Evolutionary conservation across 1,140 invertebrate genomes (phyloP).

Genomic region (Pachypsylla venusta): DNA sequence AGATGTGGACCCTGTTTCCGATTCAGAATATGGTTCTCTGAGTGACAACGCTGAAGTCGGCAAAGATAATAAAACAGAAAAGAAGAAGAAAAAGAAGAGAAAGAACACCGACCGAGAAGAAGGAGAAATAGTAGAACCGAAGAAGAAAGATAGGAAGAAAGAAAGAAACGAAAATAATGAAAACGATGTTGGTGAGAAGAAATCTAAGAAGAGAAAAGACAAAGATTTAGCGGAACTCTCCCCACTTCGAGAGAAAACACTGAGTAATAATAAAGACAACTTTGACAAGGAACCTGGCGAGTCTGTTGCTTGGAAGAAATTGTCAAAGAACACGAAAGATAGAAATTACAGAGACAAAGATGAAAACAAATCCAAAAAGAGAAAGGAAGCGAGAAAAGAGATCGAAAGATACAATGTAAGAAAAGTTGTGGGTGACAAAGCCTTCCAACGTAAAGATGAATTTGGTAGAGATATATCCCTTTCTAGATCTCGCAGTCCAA

Average conservation of each 20-base stretch:
- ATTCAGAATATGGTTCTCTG: slow-evolving; percentile 29
- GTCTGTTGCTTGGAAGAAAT: slow-evolving; percentile 55
- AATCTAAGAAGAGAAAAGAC: slow-evolving; percentile 41
- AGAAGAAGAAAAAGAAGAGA: slow-evolving; percentile 20
- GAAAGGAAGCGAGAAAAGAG: slow-evolving; percentile 59
- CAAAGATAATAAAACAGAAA: slow-evolving; percentile 13
- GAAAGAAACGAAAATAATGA: slow-evolving; percentile 27
- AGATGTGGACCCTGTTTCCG: slow-evolving; percentile 54
- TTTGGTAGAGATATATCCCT: slow-evolving; percentile 55
- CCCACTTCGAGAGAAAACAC: slow-evolving; percentile 22
- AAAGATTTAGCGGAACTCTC: slow-evolving; percentile 31
- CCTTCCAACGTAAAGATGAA: slow-evolving; percentile 49
- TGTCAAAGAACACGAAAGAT: slow-evolving; percentile 61
- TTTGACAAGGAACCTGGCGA: slow-evolving; percentile 24
- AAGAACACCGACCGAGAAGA: slow-evolving; percentile 28
- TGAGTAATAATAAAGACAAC: slow-evolving; percentile 24
- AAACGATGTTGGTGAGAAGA: slow-evolving; percentile 34
- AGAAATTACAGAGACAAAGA: slow-evolving; percentile 50
- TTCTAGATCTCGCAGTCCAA: slow-evolving; percentile 31
- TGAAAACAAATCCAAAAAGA: slow-evolving; percentile 32
- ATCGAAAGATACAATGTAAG: slow-evolving; percentile 66
- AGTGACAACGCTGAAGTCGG: slow-evolving; percentile 23
- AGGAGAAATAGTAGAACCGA: slow-evolving; percentile 38
- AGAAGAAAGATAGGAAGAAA: slow-evolving; percentile 32
- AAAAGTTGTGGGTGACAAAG: slow-evolving; percentile 53